These are phyloP conservation scores for Physella acuta DNA, from an alignment of 1,140 invertebrate species.

Conservation along the genomic window DNA sequence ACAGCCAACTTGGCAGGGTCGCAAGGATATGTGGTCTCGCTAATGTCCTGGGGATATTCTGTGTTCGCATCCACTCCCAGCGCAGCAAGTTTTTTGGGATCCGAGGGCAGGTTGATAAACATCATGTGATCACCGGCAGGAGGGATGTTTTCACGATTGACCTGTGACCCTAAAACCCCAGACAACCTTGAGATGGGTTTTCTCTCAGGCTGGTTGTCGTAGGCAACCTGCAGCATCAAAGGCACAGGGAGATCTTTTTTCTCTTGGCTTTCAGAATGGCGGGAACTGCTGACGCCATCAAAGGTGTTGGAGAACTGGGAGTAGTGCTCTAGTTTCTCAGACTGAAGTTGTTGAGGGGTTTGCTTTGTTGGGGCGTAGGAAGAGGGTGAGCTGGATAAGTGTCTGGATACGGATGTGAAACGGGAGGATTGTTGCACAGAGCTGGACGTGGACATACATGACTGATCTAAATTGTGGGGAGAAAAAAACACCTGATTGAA, in stretches of 20 bases:
- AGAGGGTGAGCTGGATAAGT: neutral
- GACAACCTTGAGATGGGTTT: neutral
- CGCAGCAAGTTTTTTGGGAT: slow-evolving; percentile 10
- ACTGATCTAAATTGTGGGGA: too few relatives aligned
- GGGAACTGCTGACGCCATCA: too few relatives aligned
- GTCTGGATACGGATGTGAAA: neutral
- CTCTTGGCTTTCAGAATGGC: too few relatives aligned
- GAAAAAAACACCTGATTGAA: too few relatives aligned
- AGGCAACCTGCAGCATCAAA: neutral
- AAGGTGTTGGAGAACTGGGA: neutral
- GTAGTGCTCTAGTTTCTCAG: neutral
- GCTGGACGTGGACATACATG: too few relatives aligned
- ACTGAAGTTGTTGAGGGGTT: neutral
- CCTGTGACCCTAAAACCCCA: neutral
- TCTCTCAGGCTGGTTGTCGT: neutral
- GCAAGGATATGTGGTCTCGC: neutral
- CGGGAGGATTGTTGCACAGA: neutral
- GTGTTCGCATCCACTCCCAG: slow-evolving; percentile 1
- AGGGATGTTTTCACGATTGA: neutral
- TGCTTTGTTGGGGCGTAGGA: too few relatives aligned
- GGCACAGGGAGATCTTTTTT: neutral
- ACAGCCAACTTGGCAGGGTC: slow-evolving; percentile 3
- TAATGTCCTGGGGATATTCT: neutral
- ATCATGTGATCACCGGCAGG: too few relatives aligned
- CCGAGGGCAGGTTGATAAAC: too few relatives aligned